Evolutionary conservation across 2,797 vertebrate genomes (phyloP).

Genomic region (Cephalopachus bancanus): DNA sequence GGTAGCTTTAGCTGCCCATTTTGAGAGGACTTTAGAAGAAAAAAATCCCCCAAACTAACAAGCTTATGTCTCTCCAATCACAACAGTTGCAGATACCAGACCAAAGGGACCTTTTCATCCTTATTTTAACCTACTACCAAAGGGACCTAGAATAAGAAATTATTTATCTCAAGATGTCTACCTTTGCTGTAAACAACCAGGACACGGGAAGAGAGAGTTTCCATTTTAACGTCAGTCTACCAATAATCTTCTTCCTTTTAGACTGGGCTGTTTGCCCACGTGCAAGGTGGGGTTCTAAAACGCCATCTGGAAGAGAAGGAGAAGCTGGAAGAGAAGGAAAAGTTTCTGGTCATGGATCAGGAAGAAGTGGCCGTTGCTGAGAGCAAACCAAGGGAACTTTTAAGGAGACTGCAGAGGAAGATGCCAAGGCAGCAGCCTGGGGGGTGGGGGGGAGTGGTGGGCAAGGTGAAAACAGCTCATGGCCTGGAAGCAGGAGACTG

Average conservation of each 20-base stretch:
- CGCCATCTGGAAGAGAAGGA: conserved; percentile 96
- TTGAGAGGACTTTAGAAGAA: not conserved
- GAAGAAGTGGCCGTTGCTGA: conserved; percentile 92
- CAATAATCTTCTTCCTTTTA: not conserved
- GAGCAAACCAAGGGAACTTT: conserved; percentile 93
- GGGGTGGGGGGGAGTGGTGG: not conserved
- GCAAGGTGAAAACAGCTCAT: not conserved
- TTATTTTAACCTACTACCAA: not conserved
- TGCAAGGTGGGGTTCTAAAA: conserved; percentile 94
- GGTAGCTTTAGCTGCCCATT: not conserved
- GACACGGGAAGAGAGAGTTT: not conserved
- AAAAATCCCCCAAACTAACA: not conserved
- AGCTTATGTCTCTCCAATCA: not conserved
- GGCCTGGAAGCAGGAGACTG: not conserved
- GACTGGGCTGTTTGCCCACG: conserved; percentile 84
- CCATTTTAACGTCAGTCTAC: not conserved
- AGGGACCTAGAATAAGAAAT: not conserved
- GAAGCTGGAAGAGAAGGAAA: conserved; percentile 96
- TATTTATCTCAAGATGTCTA: not conserved
- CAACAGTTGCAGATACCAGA: not conserved
- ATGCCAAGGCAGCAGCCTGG: not conserved
- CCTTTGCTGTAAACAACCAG: not conserved
- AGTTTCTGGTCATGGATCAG: conserved; percentile 93
- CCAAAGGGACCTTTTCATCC: not conserved
- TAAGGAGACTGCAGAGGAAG: conserved; percentile 87